Evolutionary conservation across 2,797 vertebrate genomes (phyloP).

Genomic region (Periparus ater): DNA sequence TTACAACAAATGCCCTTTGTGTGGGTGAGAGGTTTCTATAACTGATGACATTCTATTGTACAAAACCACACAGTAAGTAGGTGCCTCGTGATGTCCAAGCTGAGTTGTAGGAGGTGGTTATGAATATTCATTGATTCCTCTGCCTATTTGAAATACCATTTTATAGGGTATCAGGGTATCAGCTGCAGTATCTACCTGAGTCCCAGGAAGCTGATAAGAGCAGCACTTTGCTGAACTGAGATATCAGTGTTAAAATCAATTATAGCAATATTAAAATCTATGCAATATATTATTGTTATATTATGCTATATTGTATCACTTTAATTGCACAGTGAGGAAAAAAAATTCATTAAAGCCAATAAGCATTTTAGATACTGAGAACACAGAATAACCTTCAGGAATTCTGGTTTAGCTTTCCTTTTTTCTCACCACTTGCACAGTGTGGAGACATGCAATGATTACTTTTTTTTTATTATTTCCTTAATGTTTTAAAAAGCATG

Average conservation of each 20-base stretch:
- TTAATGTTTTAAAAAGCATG: background rate
- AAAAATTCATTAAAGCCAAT: background rate
- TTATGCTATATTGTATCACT: background rate
- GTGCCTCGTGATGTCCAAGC: background rate
- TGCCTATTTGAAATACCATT: constrained; percentile 20
- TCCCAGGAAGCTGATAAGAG: background rate
- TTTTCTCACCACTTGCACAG: background rate
- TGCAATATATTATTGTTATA: background rate
- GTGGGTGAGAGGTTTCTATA: background rate
- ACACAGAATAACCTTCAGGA: background rate
- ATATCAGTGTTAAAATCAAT: background rate
- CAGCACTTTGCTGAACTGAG: background rate
- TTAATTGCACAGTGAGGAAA: background rate
- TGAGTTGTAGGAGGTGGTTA: background rate
- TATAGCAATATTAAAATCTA: background rate
- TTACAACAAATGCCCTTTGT: constrained; percentile 9
- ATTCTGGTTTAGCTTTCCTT: background rate
- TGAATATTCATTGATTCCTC: background rate
- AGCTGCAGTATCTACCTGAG: background rate
- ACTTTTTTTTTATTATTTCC: background rate
- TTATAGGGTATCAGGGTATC: background rate
- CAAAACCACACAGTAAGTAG: background rate
- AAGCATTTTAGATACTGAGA: background rate
- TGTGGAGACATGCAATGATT: background rate
- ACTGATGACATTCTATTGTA: background rate